Conservation (phyloP, 2,888 invertebrate genomes). For the Drosophila mulleri region DNA sequence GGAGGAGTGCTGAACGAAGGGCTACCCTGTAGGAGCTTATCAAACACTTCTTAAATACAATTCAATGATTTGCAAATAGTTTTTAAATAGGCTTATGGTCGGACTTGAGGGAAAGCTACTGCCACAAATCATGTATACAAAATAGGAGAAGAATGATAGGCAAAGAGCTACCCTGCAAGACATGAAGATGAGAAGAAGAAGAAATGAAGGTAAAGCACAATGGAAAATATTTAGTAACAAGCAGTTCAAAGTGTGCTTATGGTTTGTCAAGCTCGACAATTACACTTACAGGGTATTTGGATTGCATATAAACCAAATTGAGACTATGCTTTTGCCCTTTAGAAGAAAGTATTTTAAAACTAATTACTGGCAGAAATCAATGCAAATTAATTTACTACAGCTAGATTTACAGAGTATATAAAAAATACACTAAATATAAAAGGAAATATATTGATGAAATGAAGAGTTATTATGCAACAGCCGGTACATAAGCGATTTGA, state of each 20-base stretch:
- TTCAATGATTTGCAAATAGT: not conserved
- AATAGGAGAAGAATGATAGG: not conserved
- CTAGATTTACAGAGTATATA: not conserved
- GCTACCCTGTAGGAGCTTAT: conserved; percentile 19
- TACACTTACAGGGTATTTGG: not conserved
- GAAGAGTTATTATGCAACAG: not conserved
- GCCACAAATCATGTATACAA: not conserved
- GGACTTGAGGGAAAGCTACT: too few species aligned
- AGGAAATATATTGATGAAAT: not conserved
- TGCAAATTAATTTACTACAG: too few species aligned
- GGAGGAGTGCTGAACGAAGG: not conserved
- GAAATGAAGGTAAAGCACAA: too few species aligned
- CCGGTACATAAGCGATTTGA: too few species aligned
- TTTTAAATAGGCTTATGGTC: not conserved
- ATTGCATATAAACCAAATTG: not conserved
- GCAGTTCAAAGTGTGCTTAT: not conserved
- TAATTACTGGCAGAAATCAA: not conserved
- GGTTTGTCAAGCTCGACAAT: not conserved
- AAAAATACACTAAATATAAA: not conserved
- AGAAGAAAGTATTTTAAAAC: not conserved
- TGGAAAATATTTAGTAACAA: not conserved
- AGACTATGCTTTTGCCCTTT: not conserved
- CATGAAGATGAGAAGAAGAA: not conserved
- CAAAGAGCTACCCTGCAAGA: too few species aligned
- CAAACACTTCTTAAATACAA: not conserved